Percentiles rank a stretch among this genome's conserved stretches.
phyloP scores from a whole-genome alignment of 2,888 invertebrate species.

The Chrysina gloriosa region DNA sequence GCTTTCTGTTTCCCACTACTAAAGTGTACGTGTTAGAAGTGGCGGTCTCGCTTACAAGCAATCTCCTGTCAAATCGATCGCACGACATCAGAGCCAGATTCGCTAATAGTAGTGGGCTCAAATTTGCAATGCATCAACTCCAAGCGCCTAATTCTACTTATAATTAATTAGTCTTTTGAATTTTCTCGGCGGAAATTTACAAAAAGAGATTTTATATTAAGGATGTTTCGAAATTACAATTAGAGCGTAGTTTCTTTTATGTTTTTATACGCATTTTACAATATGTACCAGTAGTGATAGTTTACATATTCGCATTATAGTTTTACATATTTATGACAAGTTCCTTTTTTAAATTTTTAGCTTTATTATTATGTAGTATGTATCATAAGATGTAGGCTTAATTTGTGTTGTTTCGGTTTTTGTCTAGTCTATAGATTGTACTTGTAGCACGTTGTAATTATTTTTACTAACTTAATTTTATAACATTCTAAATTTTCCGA shows the following conservation, averaged over 20 bases:
- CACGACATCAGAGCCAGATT: too few species aligned
- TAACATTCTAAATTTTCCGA: neutral
- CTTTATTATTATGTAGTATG: neutral
- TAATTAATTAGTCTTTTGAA: too few species aligned
- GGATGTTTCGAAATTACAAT: neutral
- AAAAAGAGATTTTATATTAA: neutral
- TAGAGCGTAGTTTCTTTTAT: neutral
- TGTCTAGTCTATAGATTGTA: conserved; percentile 6
- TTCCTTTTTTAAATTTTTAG: neutral
- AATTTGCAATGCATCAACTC: too few species aligned
- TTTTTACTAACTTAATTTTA: conserved; percentile 18
- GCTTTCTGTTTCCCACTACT: too few species aligned
- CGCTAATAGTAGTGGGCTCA: too few species aligned
- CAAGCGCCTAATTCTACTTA: too few species aligned
- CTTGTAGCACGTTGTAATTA: neutral
- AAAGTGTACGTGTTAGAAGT: too few species aligned
- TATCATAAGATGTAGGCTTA: neutral
- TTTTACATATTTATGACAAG: conserved; percentile 15
- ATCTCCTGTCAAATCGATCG: too few species aligned
- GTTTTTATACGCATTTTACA: neutral
- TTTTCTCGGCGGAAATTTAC: neutral
- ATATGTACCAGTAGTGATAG: neutral
- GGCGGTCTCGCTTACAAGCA: too few species aligned
- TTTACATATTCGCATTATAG: neutral
- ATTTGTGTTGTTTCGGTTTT: neutral